Evolutionary conservation across 2,113 vertebrate genomes (phyloP), one percentile per base, ranked within the genome.

Genomic region (Morone saxatilis): DNA sequence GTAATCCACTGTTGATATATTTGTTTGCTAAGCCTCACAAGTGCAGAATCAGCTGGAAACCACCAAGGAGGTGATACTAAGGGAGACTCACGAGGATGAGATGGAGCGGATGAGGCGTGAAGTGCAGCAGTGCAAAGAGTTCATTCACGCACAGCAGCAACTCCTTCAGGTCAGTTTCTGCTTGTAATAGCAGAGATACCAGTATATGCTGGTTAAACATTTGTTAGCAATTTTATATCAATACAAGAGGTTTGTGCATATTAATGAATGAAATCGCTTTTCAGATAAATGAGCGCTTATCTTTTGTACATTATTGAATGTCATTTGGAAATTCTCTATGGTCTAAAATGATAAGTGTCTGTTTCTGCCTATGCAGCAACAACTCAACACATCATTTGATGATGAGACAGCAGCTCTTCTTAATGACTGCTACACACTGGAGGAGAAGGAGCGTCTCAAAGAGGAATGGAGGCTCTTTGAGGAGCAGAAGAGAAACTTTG

Each of bases 401-500:
- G 98, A 99, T 1, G 98, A 99, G 76, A 98, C 98, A 2, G 96
- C 96, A 4, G 94, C 96, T 65, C 89, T 99, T 22, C 95, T 99
- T 20, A 96, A 96, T 60, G 98, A 97, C 88, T 98, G 98, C 91
- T 99, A 99, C 82, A 96, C 98, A 9, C 86, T 99, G 85, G 98
- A 99, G 89, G 98, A 99, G 89, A 98, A 96, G 72, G 97, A 99
- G 74, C 96, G 97, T 7, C 96, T 99, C 76, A 96, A 98, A 87
- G 97, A 99, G 83, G 98, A 99, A 45, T 99, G 98, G 98, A 95
- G 90, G 22, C 94, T 98, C 4, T 99, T 99, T 90, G 96, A 92
- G 85, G 97, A 99, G 36, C 98, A 99, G 83, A 99, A 97, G 90
- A 97, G 95, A 88, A 99, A 98, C 86, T 99, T 99, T 79, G 98